Percentiles rank a stretch among this genome's conserved stretches.
Conservation (phyloP, 2,797 vertebrate species). For the Tapera naevia region DNA sequence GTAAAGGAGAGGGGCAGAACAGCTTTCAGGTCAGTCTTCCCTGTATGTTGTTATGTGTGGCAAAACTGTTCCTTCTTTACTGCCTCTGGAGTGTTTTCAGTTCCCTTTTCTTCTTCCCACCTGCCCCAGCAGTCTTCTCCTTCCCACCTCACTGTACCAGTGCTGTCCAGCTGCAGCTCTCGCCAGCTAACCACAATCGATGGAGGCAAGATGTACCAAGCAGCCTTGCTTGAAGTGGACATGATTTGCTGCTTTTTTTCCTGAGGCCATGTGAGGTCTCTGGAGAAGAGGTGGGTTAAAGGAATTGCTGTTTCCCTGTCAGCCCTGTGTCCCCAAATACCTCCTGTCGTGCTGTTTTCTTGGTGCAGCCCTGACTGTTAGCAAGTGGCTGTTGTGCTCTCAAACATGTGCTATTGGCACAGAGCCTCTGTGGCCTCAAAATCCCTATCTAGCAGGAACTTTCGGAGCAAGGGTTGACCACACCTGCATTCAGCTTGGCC, state of each 20-base stretch:
- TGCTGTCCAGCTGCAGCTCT: background rate
- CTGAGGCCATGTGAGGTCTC: background rate
- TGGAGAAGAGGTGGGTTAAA: constrained; percentile 1
- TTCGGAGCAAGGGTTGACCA: constrained; percentile 34
- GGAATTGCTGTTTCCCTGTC: background rate
- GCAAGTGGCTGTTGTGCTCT: background rate
- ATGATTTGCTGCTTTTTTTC: background rate
- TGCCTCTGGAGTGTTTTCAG: background rate
- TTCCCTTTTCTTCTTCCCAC: background rate
- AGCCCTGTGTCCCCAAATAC: background rate
- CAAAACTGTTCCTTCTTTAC: background rate
- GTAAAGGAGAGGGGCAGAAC: background rate
- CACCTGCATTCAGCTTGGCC: constrained; percentile 43
- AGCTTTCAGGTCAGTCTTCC: background rate
- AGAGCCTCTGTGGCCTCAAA: constrained; percentile 12
- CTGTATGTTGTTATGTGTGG: rapidly evolving
- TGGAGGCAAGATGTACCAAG: background rate
- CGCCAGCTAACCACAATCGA: rapidly evolving
- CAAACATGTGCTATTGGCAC: background rate
- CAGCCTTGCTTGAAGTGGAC: background rate
- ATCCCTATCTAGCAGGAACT: constrained; percentile 5
- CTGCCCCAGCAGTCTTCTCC: background rate
- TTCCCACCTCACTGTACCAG: background rate
- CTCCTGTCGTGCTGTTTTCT: background rate
- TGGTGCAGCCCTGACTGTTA: background rate